phyloP scores from a whole-genome alignment of 2,113 vertebrate species.

The Larimichthys polyactis region DNA sequence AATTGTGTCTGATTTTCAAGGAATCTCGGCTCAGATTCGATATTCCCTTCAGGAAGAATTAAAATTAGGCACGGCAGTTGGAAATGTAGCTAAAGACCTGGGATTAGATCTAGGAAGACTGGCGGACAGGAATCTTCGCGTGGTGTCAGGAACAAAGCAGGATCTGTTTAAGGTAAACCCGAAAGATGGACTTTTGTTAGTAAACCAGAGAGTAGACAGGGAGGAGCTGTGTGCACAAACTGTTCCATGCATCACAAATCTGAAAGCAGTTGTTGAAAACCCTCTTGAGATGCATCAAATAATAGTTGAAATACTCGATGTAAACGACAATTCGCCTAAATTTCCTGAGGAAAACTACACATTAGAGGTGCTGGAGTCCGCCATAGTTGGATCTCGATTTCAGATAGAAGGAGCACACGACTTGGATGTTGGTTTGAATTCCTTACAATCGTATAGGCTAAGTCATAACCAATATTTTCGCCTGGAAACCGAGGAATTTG shows the following conservation, averaged over 20 bases:
- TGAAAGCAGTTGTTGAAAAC: conserved; percentile 82
- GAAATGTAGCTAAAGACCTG: conserved; percentile 84
- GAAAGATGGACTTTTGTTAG: conserved; percentile 75
- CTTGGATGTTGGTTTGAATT: conserved; percentile 79
- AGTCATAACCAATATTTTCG: conserved; percentile 79
- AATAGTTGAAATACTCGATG: conserved; percentile 77
- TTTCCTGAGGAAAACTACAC: conserved; percentile 74
- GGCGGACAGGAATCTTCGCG: conserved; percentile 75
- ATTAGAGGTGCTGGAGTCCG: conserved; percentile 78
- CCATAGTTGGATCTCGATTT: conserved; percentile 73
- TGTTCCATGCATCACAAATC: conserved; percentile 67
- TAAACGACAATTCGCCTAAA: conserved; percentile 81
- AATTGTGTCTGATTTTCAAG: conserved; percentile 41
- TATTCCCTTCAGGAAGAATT: conserved; percentile 83
- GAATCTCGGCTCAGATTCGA: conserved; percentile 72
- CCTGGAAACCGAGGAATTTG: conserved; percentile 80
- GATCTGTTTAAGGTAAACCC: conserved; percentile 81
- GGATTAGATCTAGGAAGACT: conserved; percentile 74
- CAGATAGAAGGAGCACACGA: conserved; percentile 83
- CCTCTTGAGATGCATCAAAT: conserved; percentile 84
- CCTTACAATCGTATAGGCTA: conserved; percentile 79
- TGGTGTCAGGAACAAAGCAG: conserved; percentile 80
- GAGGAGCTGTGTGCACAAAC: conserved; percentile 81
- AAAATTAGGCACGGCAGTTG: conserved; percentile 71
- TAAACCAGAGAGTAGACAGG: conserved; percentile 80